Conservation (phyloP, 2,888 invertebrate genomes). For the Andricus curvator region DNA sequence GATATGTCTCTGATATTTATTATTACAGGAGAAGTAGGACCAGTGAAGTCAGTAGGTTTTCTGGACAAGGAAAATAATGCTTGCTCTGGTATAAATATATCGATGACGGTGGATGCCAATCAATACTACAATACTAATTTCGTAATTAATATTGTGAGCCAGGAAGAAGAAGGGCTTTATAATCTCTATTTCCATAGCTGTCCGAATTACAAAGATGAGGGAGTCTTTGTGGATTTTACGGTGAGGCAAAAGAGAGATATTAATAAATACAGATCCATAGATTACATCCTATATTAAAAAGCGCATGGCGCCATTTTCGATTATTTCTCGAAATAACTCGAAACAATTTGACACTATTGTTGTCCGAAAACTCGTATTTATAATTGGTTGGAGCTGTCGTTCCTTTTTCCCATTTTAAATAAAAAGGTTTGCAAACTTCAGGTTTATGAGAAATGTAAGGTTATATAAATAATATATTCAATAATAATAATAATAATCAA, state of each 20-base stretch:
- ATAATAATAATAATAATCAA: too few species aligned
- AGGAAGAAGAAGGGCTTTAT: conserved; percentile 93
- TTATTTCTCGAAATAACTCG: too few species aligned
- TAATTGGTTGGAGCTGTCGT: too few species aligned
- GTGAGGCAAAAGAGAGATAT: conserved; percentile 79
- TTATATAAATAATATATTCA: too few species aligned
- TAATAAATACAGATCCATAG: too few species aligned
- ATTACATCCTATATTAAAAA: too few species aligned
- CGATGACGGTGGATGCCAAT: conserved; percentile 80
- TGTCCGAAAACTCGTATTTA: too few species aligned
- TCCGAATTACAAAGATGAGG: conserved; percentile 82
- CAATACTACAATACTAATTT: conserved; percentile 86
- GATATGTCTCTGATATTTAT: conserved; percentile 35
- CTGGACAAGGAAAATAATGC: conserved; percentile 48
- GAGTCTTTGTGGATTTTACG: conserved; percentile 84
- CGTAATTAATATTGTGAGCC: conserved; percentile 86
- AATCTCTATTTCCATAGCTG: conserved; percentile 98
- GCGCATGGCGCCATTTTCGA: too few species aligned
- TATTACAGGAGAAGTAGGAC: conserved; percentile 59
- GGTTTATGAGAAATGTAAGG: too few species aligned
- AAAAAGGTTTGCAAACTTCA: too few species aligned
- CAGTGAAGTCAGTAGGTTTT: conserved; percentile 47
- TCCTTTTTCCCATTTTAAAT: too few species aligned
- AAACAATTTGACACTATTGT: too few species aligned
- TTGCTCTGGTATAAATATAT: conserved; percentile 77